Evolutionary conservation across 2,113 vertebrate genomes (phyloP).

Genomic region (Dunckerocampus dactyliophorus): DNA sequence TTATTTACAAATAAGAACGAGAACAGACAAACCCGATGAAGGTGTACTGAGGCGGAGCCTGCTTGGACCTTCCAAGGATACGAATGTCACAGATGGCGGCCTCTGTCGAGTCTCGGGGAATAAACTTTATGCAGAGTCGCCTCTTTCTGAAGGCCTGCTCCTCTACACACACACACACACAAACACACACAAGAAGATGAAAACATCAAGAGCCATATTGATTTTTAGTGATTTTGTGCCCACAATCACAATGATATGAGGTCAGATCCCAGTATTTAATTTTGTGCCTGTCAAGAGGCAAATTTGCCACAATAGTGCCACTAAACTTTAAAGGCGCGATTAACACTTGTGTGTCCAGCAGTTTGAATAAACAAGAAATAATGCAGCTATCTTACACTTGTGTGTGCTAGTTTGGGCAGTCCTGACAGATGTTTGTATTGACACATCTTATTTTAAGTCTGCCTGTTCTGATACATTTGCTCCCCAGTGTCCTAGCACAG

Average conservation of each 20-base stretch:
- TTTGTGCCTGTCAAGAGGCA: no score
- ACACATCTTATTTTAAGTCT: no score
- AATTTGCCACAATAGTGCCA: no score
- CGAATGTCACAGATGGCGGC: slow-evolving; percentile 96
- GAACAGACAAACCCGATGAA: slow-evolving; percentile 86
- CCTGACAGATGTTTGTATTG: no score
- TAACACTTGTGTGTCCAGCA: no score
- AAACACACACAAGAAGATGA: not conserved
- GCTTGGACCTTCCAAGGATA: slow-evolving; percentile 90
- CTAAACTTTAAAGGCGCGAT: no score
- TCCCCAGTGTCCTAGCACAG: no score
- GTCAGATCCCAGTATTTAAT: not conserved
- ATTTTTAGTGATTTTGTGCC: not conserved
- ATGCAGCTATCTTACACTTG: no score
- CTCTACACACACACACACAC: slow-evolving; percentile 72
- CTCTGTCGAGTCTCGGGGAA: slow-evolving; percentile 95
- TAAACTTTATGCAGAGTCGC: slow-evolving; percentile 96
- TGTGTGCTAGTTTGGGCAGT: no score
- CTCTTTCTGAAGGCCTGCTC: slow-evolving; percentile 94
- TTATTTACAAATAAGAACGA: no score
- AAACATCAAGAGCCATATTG: not conserved
- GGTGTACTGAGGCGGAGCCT: slow-evolving; percentile 94
- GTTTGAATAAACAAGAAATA: no score
- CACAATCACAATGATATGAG: not conserved
- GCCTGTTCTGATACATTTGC: no score